phyloP scores from a whole-genome alignment of 2,113 vertebrate genomes.

The Megaptera novaeangliae region DNA sequence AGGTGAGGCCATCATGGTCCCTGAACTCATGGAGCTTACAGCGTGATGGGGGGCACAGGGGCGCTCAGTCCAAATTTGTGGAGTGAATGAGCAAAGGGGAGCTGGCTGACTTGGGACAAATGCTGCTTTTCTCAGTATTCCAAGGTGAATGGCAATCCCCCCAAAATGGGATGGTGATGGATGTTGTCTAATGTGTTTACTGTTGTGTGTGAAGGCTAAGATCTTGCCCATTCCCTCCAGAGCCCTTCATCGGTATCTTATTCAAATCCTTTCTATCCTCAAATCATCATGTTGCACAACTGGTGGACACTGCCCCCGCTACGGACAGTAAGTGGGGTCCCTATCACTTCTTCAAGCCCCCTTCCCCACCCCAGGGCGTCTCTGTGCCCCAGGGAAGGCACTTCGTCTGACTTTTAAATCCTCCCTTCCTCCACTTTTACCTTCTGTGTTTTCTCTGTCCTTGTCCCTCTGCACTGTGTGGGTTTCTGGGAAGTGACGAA shows the following conservation, averaged over 20 bases:
- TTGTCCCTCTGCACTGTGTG: neutral
- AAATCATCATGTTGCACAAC: neutral
- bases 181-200: accelerated
- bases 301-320: neutral
- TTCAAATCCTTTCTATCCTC: neutral
- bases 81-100: neutral
- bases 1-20: neutral
- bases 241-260: neutral
- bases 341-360: neutral
- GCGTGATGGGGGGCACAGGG: neutral
- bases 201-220: neutral
- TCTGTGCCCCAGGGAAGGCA: neutral
- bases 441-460: neutral
- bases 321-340: accelerated
- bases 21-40: neutral
- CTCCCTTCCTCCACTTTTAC: neutral
- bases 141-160: too few species aligned
- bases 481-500: neutral
- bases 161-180: accelerated
- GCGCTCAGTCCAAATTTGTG: neutral
- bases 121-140: neutral
- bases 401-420: neutral
- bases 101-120: neutral
- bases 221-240: neutral
- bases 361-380: too few species aligned